Percentiles rank a stretch among this genome's conserved stretches.
phyloP scores from a whole-genome alignment of 2,113 vertebrate species.

The Ornithorhynchus anatinus region DNA sequence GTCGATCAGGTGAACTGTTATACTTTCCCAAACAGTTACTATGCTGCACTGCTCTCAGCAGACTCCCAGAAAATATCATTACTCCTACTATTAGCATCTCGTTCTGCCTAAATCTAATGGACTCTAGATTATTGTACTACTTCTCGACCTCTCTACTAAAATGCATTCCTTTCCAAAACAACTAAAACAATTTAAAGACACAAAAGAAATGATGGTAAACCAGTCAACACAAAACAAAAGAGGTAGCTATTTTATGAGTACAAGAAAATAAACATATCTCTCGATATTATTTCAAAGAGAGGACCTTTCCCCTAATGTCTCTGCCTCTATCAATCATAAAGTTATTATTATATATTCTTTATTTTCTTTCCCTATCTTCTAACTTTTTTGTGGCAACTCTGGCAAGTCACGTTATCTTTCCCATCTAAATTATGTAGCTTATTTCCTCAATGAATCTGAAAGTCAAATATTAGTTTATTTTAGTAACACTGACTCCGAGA shows the following conservation, averaged over 20 bases:
- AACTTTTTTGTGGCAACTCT: not conserved
- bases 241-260: not conserved
- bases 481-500: conserved; percentile 26
- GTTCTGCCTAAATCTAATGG: too few relatives aligned
- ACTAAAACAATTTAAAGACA: not conserved
- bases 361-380: not conserved
- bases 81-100: too few relatives aligned
- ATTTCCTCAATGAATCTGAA: conserved; percentile 52
- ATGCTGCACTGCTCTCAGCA: too few relatives aligned
- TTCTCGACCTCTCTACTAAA: too few relatives aligned
- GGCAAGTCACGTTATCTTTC: conserved; percentile 22
- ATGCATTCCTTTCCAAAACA: not conserved
- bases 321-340: not conserved
- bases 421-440: conserved; percentile 27
- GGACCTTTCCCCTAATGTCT: not conserved
- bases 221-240: not conserved
- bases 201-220: not conserved
- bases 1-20: too few relatives aligned
- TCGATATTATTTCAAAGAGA: not conserved
- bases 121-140: too few relatives aligned
- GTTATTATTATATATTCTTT: not conserved
- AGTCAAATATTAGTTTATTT: conserved; percentile 48
- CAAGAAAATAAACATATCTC: not conserved
- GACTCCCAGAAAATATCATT: too few relatives aligned
- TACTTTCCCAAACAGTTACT: too few relatives aligned